Base-by-base conservation (phyloP, 2,113 vertebrate species). In the Gallinago media region DNA sequence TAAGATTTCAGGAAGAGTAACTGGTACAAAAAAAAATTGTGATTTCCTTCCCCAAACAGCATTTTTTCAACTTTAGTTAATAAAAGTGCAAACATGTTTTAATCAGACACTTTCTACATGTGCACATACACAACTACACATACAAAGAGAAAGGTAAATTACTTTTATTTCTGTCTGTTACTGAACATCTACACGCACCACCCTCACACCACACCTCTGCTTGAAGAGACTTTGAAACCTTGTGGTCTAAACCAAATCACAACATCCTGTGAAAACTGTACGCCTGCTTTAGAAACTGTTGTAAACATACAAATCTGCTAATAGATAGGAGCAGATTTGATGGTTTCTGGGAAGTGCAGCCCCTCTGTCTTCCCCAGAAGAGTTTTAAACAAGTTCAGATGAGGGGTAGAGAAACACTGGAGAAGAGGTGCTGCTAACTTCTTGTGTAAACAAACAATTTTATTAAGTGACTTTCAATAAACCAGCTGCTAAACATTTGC, bases 381-480 rank as follows among this genome's bases (percentile, higher is more conserved):
- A 83, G 73, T 62, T 91, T 95, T 87, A 97, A 94, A 88, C 68
- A 97, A 92, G 92, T 94, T 95, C 93, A 96, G 86, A 74, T 18
- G 66, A 62, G 52, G 72, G 74, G 67, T 86, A 94, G 63, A 92
- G 86, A 71, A 82, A 70, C 82, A 81, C 32, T 34, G 68, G 29
- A 36, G 71, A 79, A 85, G 76, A 91, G 50, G 58, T 84, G 84
- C 49, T 94, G 85, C 74, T 86, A 80, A 82, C 31, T 94, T 88
- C 87, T 90, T 95, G 49, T 70, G 72, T 92, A 97, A 94, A 96
- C 83, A 97, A 97, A 94, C 87, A 96, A 93, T 76, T 95, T 94
- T 83, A 97, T 66, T 86, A 83, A 96, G 94, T 95, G 83, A 76
- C 70, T 93, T 29, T 23, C 68, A 86, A 97, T 85, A 89, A 97